phyloP scores from a whole-genome alignment of 2,888 invertebrate genomes.

The Nemurella pictetii region DNA sequence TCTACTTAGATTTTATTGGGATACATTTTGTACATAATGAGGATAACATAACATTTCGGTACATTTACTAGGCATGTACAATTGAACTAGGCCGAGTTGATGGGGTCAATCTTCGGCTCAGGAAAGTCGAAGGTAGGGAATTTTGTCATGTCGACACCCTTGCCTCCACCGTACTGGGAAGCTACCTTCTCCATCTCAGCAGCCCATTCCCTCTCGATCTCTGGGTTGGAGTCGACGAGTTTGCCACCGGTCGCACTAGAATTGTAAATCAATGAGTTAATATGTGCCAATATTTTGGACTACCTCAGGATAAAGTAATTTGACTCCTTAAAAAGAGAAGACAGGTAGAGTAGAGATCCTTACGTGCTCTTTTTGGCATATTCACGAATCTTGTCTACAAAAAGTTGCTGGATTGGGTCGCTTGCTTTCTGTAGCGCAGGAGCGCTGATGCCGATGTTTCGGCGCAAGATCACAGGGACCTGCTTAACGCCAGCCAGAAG shows the following conservation, averaged over 20 bases:
- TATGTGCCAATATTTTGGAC: too few relatives aligned
- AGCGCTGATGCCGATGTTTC: slow-evolving; percentile 74
- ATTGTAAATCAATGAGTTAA: not conserved
- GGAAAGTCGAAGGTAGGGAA: slow-evolving; percentile 86
- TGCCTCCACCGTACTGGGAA: slow-evolving; percentile 73
- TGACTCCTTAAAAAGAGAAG: not conserved
- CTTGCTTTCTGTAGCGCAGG: slow-evolving; percentile 69
- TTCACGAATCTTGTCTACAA: slow-evolving; percentile 88
- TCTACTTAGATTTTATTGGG: slow-evolving; percentile 22
- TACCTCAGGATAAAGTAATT: not conserved
- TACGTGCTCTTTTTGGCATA: slow-evolving; percentile 86
- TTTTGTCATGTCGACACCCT: slow-evolving; percentile 82
- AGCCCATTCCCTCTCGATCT: slow-evolving; percentile 72
- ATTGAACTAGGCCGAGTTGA: slow-evolving; percentile 51
- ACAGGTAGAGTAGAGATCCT: slow-evolving; percentile 48
- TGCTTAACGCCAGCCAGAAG: slow-evolving; percentile 38
- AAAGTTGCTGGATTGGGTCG: slow-evolving; percentile 93
- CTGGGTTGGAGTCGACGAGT: slow-evolving; percentile 79
- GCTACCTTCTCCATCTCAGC: slow-evolving; percentile 80
- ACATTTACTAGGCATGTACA: not conserved
- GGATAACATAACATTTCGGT: not conserved
- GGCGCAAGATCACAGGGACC: slow-evolving; percentile 50
- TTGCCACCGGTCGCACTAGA: slow-evolving; percentile 70
- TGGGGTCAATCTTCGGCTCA: slow-evolving; percentile 71
- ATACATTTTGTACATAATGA: slow-evolving; percentile 27